Evolutionary conservation across 2,888 invertebrate genomes (phyloP).

Genomic region (Leucoma salicis): DNA sequence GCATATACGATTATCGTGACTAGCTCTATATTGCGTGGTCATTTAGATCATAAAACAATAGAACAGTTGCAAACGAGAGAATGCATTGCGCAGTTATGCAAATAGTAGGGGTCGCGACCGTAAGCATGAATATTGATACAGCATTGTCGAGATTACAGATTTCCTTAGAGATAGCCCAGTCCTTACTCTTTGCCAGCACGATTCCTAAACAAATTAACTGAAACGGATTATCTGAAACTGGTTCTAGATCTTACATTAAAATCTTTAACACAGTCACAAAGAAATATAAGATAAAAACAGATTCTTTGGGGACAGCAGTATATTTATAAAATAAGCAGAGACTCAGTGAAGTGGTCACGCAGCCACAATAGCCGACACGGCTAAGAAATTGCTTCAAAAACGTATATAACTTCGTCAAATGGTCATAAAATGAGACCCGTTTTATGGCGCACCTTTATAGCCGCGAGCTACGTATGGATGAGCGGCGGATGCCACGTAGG

Average conservation of each 20-base stretch:
- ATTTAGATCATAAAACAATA: conserved; percentile 82
- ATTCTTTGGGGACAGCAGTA: conserved; percentile 43
- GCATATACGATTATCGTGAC: conserved; percentile 77
- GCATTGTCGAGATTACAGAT: conserved; percentile 77
- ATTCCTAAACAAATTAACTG: conserved; percentile 66
- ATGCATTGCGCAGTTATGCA: conserved; percentile 79
- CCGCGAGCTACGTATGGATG: conserved; percentile 69
- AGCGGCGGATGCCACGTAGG: conserved; percentile 55
- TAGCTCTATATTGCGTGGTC: conserved; percentile 73
- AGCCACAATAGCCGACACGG: conserved; percentile 64
- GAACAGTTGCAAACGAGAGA: conserved; percentile 75
- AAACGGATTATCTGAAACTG: conserved; percentile 59
- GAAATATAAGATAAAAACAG: conserved; percentile 44
- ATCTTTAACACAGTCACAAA: conserved; percentile 27
- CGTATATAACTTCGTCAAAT: conserved; percentile 78
- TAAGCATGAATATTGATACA: conserved; percentile 80
- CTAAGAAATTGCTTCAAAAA: conserved; percentile 75
- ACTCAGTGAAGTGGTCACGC: conserved; percentile 58
- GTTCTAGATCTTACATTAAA: conserved; percentile 47
- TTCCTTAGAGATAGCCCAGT: conserved; percentile 62
- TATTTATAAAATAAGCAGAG: conserved; percentile 54
- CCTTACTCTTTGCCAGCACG: conserved; percentile 69
- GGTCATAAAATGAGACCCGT: conserved; percentile 77
- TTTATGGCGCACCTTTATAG: conserved; percentile 78
- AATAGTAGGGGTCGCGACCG: conserved; percentile 78